phyloP scores from a whole-genome alignment of 2,113 vertebrate genomes.

The Orthonyx spaldingii region DNA sequence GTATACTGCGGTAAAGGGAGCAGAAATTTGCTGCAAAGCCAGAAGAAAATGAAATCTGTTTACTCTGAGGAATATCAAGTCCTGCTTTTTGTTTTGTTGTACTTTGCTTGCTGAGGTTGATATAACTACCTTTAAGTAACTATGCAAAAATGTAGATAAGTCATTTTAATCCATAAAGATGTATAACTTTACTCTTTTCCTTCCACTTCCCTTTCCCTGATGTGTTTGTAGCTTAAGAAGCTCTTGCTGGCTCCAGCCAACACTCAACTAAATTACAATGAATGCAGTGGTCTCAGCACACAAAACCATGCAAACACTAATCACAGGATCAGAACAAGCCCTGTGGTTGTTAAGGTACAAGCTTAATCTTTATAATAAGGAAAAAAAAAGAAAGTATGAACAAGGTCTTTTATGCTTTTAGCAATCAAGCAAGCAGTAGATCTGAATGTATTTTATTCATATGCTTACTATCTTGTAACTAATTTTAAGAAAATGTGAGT shows the following conservation, averaged over 20 bases:
- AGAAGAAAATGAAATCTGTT: not conserved
- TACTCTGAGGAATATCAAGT: not conserved
- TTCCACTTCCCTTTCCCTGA: slow-evolving; percentile 7
- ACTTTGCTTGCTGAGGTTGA: not conserved
- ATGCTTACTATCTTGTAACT: not conserved
- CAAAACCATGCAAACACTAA: slow-evolving; percentile 94
- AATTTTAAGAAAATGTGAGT: not conserved
- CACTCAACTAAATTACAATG: slow-evolving; percentile 98
- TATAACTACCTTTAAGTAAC: slow-evolving; percentile 20
- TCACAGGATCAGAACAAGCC: slow-evolving; percentile 94
- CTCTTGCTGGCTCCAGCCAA: slow-evolving; percentile 97
- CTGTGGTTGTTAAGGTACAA: slow-evolving; percentile 94
- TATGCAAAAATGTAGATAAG: not conserved
- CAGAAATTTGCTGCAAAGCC: not conserved
- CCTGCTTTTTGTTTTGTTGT: not conserved
- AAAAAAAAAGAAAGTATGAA: not conserved
- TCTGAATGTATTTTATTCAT: not conserved
- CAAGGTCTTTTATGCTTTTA: not conserved
- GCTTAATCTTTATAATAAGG: slow-evolving; percentile 53
- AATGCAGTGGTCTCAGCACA: slow-evolving; percentile 94
- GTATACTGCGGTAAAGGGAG: not conserved
- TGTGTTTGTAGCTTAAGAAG: slow-evolving; percentile 92
- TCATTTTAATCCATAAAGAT: not conserved
- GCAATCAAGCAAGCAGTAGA: not conserved
- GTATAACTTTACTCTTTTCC: slow-evolving; percentile 47